A percentile compares a stretch with the other conserved stretches of the same genome.
Conservation (phyloP, 2,888 invertebrate species). For the Tipula vernalis region DNA sequence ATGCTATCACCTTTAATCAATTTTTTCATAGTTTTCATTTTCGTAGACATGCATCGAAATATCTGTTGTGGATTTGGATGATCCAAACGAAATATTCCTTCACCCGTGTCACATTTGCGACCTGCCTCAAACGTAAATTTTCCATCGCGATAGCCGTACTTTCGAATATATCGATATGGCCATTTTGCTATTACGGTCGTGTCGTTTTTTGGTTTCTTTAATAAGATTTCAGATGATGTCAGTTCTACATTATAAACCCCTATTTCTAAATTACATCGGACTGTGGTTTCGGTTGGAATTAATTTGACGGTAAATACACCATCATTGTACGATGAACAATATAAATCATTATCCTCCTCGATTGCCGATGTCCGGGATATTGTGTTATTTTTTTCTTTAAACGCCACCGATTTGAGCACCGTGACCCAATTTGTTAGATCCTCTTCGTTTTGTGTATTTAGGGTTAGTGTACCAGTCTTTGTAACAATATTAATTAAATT, state of each 20-base stretch:
- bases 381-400: slow-evolving; percentile 48
- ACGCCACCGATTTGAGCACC: slow-evolving; percentile 69
- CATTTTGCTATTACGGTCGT: slow-evolving; percentile 50
- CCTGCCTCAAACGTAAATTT: slow-evolving; percentile 83
- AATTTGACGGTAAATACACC: slow-evolving; percentile 68
- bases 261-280: slow-evolving; percentile 58
- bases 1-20: slow-evolving; percentile 56
- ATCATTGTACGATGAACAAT: slow-evolving; percentile 67
- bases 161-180: slow-evolving; percentile 73
- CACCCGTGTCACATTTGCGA: slow-evolving; percentile 73
- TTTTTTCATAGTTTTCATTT: slow-evolving; percentile 82
- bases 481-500: slow-evolving; percentile 57
- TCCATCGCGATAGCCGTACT: slow-evolving; percentile 75
- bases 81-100: slow-evolving; percentile 68
- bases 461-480: slow-evolving; percentile 52
- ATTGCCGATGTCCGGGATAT: slow-evolving; percentile 36
- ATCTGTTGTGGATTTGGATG: slow-evolving; percentile 74
- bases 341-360: slow-evolving; percentile 81
- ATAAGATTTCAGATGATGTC: slow-evolving; percentile 61
- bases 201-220: slow-evolving; percentile 49
- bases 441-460: slow-evolving; percentile 47
- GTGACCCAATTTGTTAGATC: slow-evolving; percentile 67
- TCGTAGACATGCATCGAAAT: slow-evolving; percentile 64
- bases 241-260: slow-evolving; percentile 60
- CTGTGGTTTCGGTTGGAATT: slow-evolving; percentile 65